Base-by-base conservation (phyloP, 2,888 invertebrate species). In the Pyrgus malvae region DNA sequence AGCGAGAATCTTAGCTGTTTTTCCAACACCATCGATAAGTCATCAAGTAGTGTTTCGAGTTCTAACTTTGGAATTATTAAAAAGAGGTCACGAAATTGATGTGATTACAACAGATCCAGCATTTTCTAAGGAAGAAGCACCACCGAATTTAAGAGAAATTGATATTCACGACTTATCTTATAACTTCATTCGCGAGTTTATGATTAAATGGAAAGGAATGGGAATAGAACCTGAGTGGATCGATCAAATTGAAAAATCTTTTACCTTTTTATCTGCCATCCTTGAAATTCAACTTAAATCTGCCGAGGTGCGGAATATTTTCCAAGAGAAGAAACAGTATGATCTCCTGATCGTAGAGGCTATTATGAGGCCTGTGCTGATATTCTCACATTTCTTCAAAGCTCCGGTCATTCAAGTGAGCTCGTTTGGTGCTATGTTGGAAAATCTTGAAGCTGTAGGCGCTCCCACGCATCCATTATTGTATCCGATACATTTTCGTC, bases 1-100 rank as follows among this genome's bases (percentile, higher is more conserved):
- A 12, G 73, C 75, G 2, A 72, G 63, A 56, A 84, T 85, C 44
- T 58, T 86, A 33, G 76, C 65, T 0, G 60, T 82, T 0, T 65
- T 77, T 29, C 70, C 82, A 1, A 61, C 66, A 1, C 74, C 82
- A 1, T 78, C 79, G 0, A 76, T 87, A 25, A 90, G 90, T 51
- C 65, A 65, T 37, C 65, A 65, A 55, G 44, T 58, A 0, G 59
- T 61, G 1, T 69, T 70, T 73, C 78, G 69, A 7, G 65, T 69
- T 7, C 48, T 85, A 0, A 70, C 74, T 4, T 61, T 70, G n/a
- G 78, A 76, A 23, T 59, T 88, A 16, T 72, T 69, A 0, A 65
- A 59, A 38, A 63, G 72, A 11, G 86, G 87, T 1, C 87, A 90
- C 53, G 66, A 85, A 42, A 53, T 88, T 0, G 70, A 74, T 0